Evolutionary conservation across 2,797 vertebrate genomes (phyloP).

Genomic region (Triplophysa bombifrons): DNA sequence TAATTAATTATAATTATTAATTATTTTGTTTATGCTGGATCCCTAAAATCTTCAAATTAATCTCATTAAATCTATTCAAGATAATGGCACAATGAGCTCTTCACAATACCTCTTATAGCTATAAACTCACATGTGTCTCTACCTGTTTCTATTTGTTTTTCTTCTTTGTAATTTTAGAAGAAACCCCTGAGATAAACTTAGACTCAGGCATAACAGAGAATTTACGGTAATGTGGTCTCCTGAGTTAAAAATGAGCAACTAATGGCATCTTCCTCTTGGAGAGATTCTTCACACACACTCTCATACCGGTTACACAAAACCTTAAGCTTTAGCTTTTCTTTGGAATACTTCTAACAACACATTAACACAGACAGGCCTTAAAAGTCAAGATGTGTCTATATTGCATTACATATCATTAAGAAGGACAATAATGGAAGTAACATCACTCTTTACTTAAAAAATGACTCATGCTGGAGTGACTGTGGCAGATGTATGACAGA

Average conservation of each 20-base stretch:
- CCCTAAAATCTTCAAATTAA: background rate
- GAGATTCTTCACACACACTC: background rate
- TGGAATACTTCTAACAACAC: background rate
- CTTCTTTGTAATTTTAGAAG: background rate
- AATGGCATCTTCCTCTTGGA: background rate
- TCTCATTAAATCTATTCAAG: background rate
- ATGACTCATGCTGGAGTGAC: background rate
- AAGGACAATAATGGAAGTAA: background rate
- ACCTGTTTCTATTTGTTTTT: background rate
- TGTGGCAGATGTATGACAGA: background rate
- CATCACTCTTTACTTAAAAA: background rate
- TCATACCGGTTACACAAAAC: background rate
- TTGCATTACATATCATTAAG: slow-evolving; percentile 11
- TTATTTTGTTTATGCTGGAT: too few species aligned
- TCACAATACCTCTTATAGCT: background rate
- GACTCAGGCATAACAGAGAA: background rate
- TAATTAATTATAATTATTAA: too few species aligned
- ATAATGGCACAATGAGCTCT: background rate
- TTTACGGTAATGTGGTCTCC: background rate
- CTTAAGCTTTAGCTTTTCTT: background rate
- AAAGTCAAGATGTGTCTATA: background rate
- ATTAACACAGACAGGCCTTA: background rate
- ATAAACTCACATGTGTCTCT: background rate
- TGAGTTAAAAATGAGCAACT: background rate
- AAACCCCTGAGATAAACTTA: background rate